Conservation (phyloP, 2,888 invertebrate species). For the Thalpophila matura region DNA sequence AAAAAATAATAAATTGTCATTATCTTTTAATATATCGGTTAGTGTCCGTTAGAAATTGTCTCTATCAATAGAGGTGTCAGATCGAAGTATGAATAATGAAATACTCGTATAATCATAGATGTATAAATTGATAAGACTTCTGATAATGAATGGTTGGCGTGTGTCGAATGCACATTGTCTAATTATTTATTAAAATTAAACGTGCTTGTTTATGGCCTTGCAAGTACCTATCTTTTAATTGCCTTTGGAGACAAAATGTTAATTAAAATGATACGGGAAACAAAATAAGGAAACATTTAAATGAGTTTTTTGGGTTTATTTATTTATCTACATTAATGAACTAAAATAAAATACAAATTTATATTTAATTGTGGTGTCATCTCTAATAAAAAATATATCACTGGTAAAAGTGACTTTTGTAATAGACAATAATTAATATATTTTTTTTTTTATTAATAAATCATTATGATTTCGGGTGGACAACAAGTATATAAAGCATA, state of each 20-base stretch:
- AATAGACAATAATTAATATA: no score
- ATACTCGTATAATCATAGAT: conserved; percentile 47
- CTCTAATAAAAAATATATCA: no score
- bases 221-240: conserved; percentile 22
- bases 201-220: conserved; percentile 19
- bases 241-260: conserved; percentile 10
- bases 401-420: not conserved
- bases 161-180: conserved; percentile 56
- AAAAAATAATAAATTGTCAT: not conserved
- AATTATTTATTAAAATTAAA: conserved; percentile 48
- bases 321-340: no score
- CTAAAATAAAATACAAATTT: no score
- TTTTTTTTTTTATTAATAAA: not conserved
- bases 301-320: not conserved
- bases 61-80: conserved; percentile 15
- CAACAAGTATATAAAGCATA: no score
- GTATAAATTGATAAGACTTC: conserved; percentile 39
- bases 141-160: conserved; percentile 71
- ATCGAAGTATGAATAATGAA: conserved; percentile 36
- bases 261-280: not conserved
- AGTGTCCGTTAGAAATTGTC: conserved; percentile 4
- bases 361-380: no score
- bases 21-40: not conserved
- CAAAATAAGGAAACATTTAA: not conserved
- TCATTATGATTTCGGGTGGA: not conserved